phyloP scores from a whole-genome alignment of 2,797 vertebrate genomes.

The Pseudocheirus occidentalis region DNA sequence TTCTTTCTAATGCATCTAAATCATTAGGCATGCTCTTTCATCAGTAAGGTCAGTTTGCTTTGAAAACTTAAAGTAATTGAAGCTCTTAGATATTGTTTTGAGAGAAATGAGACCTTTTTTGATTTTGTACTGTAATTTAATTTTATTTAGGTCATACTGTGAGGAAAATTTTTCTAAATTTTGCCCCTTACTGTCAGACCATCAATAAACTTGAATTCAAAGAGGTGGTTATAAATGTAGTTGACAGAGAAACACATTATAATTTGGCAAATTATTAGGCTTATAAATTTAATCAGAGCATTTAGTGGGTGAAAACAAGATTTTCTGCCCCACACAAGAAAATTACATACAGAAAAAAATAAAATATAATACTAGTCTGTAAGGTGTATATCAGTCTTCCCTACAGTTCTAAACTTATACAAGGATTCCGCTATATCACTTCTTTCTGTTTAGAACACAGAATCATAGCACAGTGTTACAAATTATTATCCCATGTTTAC shows the following conservation, averaged over 20 bases:
- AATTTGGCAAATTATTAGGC: neutral
- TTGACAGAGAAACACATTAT: constrained; percentile 14
- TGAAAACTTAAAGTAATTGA: neutral
- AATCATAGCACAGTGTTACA: neutral
- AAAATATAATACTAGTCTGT: neutral
- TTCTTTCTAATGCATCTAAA: neutral
- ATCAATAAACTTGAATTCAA: neutral
- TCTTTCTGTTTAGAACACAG: neutral
- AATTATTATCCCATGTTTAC: neutral
- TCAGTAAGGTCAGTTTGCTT: neutral
- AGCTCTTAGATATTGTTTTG: neutral
- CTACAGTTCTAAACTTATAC: neutral
- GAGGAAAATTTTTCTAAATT: constrained; percentile 13
- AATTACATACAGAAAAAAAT: neutral
- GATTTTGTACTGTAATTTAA: neutral
- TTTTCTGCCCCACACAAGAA: neutral
- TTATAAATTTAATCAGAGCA: neutral
- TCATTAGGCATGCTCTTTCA: neutral
- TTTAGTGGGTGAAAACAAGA: neutral
- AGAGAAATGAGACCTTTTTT: neutral
- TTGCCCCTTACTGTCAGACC: neutral
- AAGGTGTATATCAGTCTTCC: neutral
- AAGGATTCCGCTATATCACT: constrained; percentile 34
- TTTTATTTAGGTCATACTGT: constrained; percentile 5
- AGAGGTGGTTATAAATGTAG: neutral